phyloP scores from a whole-genome alignment of 2,888 invertebrate species.

The Balanococcus diminutus region DNA sequence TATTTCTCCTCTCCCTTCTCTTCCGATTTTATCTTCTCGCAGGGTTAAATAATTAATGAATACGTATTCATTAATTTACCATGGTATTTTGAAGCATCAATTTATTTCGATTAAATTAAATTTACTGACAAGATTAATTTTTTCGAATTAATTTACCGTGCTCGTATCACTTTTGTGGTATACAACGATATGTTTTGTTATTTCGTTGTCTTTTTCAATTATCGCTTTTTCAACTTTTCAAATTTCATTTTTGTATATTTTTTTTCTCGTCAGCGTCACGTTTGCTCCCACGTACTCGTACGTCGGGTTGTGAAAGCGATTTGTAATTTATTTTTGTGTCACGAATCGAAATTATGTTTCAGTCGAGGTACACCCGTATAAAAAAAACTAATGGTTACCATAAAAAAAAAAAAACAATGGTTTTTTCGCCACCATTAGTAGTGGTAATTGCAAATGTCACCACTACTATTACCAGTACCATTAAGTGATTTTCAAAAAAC shows the following conservation, averaged over 20 bases:
- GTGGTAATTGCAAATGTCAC: too few relatives aligned
- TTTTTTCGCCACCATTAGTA: too few relatives aligned
- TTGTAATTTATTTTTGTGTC: neutral
- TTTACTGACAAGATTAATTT: constrained; percentile 31
- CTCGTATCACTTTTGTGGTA: too few relatives aligned
- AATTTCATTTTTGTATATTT: neutral
- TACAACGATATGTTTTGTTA: neutral
- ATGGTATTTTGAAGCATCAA: constrained; percentile 37
- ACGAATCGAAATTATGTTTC: neutral
- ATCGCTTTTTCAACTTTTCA: neutral
- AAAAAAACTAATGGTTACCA: too few relatives aligned
- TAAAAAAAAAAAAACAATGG: too few relatives aligned
- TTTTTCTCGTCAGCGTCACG: too few relatives aligned
- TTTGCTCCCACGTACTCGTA: too few relatives aligned
- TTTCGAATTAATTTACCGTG: constrained; percentile 26
- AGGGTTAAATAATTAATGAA: constrained; percentile 31
- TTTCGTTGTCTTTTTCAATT: constrained; percentile 27
- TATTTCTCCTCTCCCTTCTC: neutral
- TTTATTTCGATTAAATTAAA: constrained; percentile 27
- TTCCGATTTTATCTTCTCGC: neutral
- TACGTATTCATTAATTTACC: constrained; percentile 32
- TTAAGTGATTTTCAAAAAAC: too few relatives aligned
- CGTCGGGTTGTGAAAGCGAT: neutral
- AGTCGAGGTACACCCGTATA: neutral
- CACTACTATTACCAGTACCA: too few relatives aligned